phyloP scores from a whole-genome alignment of 2,113 vertebrate species.

The Sarotherodon lohbergeri region DNA sequence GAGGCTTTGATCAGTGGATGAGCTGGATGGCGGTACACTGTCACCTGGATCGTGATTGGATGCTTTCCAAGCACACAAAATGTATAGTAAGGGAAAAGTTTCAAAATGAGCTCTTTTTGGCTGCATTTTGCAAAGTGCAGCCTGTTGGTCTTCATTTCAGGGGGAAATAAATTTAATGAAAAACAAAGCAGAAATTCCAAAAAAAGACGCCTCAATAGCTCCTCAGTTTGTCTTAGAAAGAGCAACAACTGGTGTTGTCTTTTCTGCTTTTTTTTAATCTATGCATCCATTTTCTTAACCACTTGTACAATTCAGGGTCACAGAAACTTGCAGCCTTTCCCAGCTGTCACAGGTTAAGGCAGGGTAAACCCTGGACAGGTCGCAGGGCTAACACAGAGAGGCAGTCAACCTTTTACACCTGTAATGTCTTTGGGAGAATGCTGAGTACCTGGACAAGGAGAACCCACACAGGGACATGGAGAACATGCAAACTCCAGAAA shows the following conservation, averaged over 20 bases:
- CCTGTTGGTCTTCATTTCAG: neutral
- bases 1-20: neutral
- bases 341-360: neutral
- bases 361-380: neutral
- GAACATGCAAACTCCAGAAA: neutral
- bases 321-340: neutral
- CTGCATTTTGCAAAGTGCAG: neutral
- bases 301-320: neutral
- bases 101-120: neutral
- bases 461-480: neutral
- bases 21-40: neutral
- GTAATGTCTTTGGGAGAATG: fast-evolving
- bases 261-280: neutral
- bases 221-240: neutral
- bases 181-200: neutral
- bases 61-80: neutral
- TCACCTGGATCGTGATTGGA: neutral
- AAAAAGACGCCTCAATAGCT: fast-evolving
- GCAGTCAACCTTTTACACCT: neutral
- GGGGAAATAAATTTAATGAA: neutral
- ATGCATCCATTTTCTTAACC: neutral
- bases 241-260: neutral
- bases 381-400: neutral
- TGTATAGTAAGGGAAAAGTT: neutral
- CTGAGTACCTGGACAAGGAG: neutral